Conservation (phyloP, 2,888 invertebrate genomes). For the Tupiocoris notatus region DNA sequence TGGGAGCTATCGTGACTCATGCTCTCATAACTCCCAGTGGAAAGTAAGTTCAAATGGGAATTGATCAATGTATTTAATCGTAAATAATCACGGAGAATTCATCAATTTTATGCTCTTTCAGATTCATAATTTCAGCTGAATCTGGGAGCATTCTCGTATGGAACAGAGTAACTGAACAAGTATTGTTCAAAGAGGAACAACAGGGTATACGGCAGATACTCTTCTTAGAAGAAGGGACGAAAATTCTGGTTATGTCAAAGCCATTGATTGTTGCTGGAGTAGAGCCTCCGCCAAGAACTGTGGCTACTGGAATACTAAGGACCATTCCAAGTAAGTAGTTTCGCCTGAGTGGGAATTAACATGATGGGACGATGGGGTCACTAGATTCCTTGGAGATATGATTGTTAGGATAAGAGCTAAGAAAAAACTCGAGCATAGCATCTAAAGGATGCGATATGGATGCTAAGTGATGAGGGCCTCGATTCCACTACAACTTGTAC, state of each 20-base stretch:
- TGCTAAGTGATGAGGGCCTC: too few relatives aligned
- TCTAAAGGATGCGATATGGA: too few relatives aligned
- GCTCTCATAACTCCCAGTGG: constrained; percentile 85
- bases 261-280: constrained; percentile 63
- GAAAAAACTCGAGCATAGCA: too few relatives aligned
- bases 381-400: too few relatives aligned
- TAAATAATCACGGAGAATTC: too few relatives aligned
- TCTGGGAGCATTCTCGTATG: constrained; percentile 88
- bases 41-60: constrained; percentile 57
- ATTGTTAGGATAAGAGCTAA: too few relatives aligned
- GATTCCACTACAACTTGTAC: too few relatives aligned
- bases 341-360: too few relatives aligned
- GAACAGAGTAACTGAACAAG: constrained; percentile 69
- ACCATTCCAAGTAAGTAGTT: constrained; percentile 69
- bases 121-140: constrained; percentile 83
- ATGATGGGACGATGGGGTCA: too few relatives aligned
- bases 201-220: constrained; percentile 73
- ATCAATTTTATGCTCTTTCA: constrained; percentile 51
- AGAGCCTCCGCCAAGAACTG: constrained; percentile 63
- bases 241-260: constrained; percentile 73
- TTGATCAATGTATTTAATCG: too few relatives aligned
- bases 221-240: constrained; percentile 70
- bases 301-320: constrained; percentile 67
- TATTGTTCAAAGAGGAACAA: constrained; percentile 77
- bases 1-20: constrained; percentile 92